phyloP scores from a whole-genome alignment of 2,113 vertebrate genomes.

The Aphelocoma coerulescens region DNA sequence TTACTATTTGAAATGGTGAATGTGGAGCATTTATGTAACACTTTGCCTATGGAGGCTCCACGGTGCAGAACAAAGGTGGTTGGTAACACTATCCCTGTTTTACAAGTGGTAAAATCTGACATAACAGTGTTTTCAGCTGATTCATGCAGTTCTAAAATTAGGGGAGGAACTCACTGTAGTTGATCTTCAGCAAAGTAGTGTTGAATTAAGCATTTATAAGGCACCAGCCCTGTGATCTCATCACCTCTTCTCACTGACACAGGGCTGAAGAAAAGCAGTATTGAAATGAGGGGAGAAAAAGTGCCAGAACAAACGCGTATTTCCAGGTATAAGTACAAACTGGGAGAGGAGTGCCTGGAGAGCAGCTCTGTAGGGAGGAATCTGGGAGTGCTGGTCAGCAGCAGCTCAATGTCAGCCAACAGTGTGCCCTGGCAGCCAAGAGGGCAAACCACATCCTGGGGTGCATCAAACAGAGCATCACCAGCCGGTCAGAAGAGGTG shows the following conservation, averaged over 20 bases:
- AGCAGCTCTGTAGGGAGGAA: background rate
- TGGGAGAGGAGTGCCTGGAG: background rate
- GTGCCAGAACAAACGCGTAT: background rate
- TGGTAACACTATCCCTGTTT: slow-evolving; percentile 20
- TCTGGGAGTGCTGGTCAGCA: background rate
- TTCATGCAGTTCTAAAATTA: background rate
- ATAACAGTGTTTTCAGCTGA: fast-evolving
- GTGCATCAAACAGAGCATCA: background rate
- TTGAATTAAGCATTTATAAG: background rate
- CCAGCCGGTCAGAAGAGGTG: background rate
- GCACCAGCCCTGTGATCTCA: background rate
- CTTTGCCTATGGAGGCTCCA: background rate
- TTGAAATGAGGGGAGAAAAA: background rate
- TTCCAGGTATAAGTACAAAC: fast-evolving
- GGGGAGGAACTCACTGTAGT: background rate
- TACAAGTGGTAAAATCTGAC: slow-evolving; percentile 21
- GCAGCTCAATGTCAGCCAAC: background rate
- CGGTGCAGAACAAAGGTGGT: background rate
- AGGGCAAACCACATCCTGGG: background rate
- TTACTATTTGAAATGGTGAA: slow-evolving; percentile 48
- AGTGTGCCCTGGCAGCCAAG: background rate
- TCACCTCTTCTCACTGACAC: background rate
- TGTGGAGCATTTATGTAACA: background rate
- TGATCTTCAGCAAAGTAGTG: background rate
- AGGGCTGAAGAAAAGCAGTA: background rate